Percentiles rank a stretch among this genome's conserved stretches.
Conservation (phyloP, 35 echinoderm and acorn worm genomes). For the Apostichopus parvimensis region DNA sequence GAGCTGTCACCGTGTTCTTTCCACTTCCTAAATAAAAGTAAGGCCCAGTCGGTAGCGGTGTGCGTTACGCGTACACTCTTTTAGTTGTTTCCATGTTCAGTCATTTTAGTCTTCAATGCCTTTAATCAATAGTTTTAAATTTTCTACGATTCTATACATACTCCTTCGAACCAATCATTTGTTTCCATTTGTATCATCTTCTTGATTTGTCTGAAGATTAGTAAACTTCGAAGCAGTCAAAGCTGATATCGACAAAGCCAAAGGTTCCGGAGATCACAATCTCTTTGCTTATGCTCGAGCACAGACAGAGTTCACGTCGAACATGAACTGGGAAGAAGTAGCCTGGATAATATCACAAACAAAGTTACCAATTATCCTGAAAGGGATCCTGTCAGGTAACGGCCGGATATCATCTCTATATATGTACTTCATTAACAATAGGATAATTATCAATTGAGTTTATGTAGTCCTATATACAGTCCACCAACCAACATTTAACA, state of each 20-base stretch:
- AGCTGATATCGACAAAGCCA: not conserved
- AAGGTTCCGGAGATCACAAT: conserved; percentile 12
- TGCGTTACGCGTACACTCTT: too few relatives aligned
- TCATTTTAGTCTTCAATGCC: too few relatives aligned
- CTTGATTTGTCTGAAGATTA: not conserved
- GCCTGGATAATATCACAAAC: conserved; percentile 11
- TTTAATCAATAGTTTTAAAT: not conserved
- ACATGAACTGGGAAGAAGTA: not conserved
- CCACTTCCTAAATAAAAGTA: too few relatives aligned
- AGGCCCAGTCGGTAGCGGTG: too few relatives aligned
- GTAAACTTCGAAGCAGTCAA: not conserved
- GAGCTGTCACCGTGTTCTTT: too few relatives aligned
- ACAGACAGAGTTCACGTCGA: not conserved
- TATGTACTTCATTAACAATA: too few relatives aligned
- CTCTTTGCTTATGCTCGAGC: not conserved
- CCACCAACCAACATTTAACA: too few relatives aligned
- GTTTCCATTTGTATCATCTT: not conserved
- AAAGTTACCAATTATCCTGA: conserved; percentile 16
- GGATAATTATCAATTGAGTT: too few relatives aligned
- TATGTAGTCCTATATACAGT: too few relatives aligned
- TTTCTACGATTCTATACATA: not conserved
- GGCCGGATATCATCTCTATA: not conserved
- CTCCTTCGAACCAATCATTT: not conserved
- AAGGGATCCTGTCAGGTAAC: conserved; percentile 14
- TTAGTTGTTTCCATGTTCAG: too few relatives aligned